phyloP scores from a whole-genome alignment of 2,113 vertebrate species.

The Pseudopodoces humilis region DNA sequence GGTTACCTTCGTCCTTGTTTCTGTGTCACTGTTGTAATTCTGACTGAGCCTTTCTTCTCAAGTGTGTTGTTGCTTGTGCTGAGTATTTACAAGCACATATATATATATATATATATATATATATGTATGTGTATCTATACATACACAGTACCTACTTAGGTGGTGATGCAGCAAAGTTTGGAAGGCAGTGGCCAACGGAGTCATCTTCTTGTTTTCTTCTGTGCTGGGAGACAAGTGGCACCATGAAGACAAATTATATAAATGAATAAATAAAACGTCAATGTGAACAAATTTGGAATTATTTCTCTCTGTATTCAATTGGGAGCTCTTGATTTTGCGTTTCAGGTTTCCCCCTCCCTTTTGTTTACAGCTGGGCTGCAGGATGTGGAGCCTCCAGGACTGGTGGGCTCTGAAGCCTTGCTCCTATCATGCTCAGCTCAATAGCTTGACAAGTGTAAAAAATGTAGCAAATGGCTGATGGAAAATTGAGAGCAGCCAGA shows the following conservation, averaged over 20 bases:
- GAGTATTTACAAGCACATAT: neutral
- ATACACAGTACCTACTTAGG: neutral
- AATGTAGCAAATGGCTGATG: slow-evolving; percentile 68
- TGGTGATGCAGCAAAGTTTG: neutral
- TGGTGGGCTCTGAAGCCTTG: neutral
- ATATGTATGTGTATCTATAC: neutral
- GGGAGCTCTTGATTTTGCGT: neutral
- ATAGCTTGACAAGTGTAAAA: slow-evolving; percentile 66
- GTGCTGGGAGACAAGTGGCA: neutral
- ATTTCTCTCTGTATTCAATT: neutral
- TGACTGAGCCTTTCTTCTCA: neutral
- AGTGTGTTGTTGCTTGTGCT: neutral
- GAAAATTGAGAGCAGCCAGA: slow-evolving; percentile 63
- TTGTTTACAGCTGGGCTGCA: neutral
- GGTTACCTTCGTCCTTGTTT: neutral
- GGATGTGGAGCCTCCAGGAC: neutral
- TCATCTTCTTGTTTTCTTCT: neutral
- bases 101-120: too few species aligned
- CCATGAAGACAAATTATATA: neutral
- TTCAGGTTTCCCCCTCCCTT: neutral
- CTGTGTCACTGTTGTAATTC: neutral
- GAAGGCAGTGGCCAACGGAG: neutral
- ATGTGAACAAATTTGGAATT: neutral
- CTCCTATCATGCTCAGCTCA: neutral
- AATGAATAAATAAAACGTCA: neutral